These are phyloP conservation scores for Lottia scabra DNA, from an alignment of 2,888 invertebrate species.

Conservation along the genomic window DNA sequence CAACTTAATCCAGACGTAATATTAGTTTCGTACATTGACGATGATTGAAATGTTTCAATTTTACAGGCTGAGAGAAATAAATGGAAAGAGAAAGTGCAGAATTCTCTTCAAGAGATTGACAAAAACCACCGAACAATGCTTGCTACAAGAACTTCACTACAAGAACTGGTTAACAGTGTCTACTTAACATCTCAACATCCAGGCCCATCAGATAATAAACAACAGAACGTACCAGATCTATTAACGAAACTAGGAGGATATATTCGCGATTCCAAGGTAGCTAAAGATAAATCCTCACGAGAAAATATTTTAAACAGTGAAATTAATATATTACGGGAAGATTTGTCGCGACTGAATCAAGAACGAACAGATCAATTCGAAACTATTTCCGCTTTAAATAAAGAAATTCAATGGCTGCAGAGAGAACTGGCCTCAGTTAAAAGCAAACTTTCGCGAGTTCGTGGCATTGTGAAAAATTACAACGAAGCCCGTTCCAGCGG, in stretches of 20 bases:
- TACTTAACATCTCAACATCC: neutral
- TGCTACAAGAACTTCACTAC: conserved; percentile 39
- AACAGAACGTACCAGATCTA: neutral
- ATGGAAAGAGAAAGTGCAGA: conserved; percentile 50
- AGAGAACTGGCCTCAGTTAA: conserved; percentile 41
- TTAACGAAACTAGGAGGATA: neutral
- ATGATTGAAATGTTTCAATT: neutral
- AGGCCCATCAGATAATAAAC: neutral
- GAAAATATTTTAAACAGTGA: neutral
- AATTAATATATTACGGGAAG: neutral
- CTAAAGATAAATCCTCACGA: neutral
- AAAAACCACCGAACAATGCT: conserved; percentile 45
- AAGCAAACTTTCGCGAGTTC: conserved; percentile 42
- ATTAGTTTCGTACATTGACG: too few species aligned
- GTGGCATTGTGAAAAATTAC: conserved; percentile 46
- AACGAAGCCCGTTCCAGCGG: conserved; percentile 47
- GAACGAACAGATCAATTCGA: neutral
- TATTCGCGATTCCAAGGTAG: neutral
- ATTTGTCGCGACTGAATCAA: neutral
- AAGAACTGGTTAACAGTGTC: conserved; percentile 36
- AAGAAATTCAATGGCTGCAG: conserved; percentile 43
- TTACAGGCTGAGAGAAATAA: conserved; percentile 53
- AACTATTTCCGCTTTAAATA: conserved; percentile 16
- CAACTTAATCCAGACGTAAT: too few species aligned
- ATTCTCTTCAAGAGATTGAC: conserved; percentile 51